Conservation (phyloP, 1,140 invertebrate genomes). For the Drosophila ambigua region DNA sequence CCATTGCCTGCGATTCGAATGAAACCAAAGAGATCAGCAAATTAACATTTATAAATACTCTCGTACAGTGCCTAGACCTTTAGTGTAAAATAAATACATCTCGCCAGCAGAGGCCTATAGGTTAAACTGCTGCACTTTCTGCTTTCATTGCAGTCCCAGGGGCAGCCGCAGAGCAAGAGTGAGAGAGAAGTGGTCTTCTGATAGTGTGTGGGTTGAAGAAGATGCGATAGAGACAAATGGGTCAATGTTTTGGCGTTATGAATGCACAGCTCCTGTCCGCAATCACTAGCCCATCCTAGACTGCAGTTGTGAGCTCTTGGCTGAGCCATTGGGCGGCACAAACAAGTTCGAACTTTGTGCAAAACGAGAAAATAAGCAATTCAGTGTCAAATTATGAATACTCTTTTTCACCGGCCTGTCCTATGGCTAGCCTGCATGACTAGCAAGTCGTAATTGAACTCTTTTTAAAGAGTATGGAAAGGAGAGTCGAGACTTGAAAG, state of each 20-base stretch:
- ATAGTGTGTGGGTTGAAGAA: constrained; percentile 5
- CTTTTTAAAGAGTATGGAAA: not conserved
- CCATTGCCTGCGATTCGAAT: constrained; percentile 53
- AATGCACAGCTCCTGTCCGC: constrained; percentile 38
- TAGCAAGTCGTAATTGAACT: not conserved
- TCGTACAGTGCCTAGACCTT: constrained; percentile 36
- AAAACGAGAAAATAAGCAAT: constrained; percentile 9
- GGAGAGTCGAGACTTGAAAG: constrained; percentile 6
- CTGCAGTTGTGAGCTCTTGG: constrained; percentile 36
- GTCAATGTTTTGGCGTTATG: constrained; percentile 59
- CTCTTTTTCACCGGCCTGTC: not conserved
- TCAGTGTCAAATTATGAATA: not conserved
- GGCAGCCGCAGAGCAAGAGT: not conserved
- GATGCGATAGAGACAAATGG: constrained; percentile 58
- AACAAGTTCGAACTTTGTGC: constrained; percentile 63
- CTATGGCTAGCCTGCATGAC: not conserved
- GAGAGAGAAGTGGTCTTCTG: constrained; percentile 21
- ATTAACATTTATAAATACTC: not conserved
- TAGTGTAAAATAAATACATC: constrained; percentile 74
- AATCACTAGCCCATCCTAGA: constrained; percentile 28
- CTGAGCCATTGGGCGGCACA: constrained; percentile 17
- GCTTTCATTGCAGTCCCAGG: not conserved
- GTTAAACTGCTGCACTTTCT: constrained; percentile 36
- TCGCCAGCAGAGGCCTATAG: constrained; percentile 38
- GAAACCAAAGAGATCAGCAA: not conserved